phyloP scores from a whole-genome alignment of 2,888 invertebrate species.

The Leptodirus hochenwartii region DNA sequence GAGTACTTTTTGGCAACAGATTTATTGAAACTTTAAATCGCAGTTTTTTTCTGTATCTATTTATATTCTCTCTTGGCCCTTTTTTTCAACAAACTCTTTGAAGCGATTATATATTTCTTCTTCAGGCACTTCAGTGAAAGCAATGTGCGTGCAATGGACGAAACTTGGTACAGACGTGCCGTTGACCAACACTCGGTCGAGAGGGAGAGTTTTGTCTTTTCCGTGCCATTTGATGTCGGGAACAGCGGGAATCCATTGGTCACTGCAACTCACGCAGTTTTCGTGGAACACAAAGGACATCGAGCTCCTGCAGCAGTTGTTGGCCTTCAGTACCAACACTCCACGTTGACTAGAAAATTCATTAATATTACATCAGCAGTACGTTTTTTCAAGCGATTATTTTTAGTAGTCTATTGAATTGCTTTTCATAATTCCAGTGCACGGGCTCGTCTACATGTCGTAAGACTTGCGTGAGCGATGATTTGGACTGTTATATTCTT shows the following conservation, averaged over 20 bases:
- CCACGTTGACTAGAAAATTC: conserved; percentile 66
- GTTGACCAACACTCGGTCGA: conserved; percentile 78
- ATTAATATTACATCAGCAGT: conserved; percentile 78
- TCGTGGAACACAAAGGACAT: conserved; percentile 66
- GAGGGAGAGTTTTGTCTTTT: conserved; percentile 80
- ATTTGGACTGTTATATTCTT: conserved; percentile 79
- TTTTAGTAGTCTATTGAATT: conserved; percentile 1
- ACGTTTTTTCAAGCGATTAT: conserved; percentile 18
- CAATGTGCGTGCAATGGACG: conserved; percentile 67
- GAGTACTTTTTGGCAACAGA: too few species aligned
- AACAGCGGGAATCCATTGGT: conserved; percentile 42
- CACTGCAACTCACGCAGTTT: conserved; percentile 82
- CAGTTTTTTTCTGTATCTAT: too few species aligned
- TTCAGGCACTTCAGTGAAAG: conserved; percentile 64
- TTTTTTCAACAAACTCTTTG: too few species aligned
- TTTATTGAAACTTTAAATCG: too few species aligned
- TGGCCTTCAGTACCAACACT: conserved; percentile 76
- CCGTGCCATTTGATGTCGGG: conserved; percentile 59
- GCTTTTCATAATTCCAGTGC: conserved; percentile 34
- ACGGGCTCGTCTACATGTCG: conserved; percentile 51
- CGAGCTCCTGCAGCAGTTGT: conserved; percentile 81
- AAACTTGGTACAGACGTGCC: conserved; percentile 79
- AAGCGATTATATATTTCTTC: too few species aligned
- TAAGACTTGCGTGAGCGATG: conserved; percentile 72
- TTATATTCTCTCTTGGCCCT: too few species aligned